phyloP scores from a whole-genome alignment of 1,140 invertebrate genomes.

The Schlechtendalia chinensis region DNA sequence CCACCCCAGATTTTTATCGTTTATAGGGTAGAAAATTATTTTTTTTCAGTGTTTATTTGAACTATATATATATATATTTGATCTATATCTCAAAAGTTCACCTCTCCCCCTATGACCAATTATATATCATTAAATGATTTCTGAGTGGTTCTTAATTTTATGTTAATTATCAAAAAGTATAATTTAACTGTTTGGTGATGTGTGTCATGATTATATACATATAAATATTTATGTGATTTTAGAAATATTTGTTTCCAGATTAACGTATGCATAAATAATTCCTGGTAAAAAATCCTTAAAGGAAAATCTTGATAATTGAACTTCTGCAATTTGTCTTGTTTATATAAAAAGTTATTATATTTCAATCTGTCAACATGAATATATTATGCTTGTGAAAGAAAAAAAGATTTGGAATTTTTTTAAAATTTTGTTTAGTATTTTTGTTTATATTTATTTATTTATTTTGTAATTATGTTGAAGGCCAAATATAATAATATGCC shows the following conservation, averaged over 20 bases:
- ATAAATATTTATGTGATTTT: neutral
- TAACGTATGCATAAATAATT: neutral
- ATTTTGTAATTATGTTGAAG: conserved; percentile 16
- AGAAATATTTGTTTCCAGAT: neutral
- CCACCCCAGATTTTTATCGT: conserved; percentile 32
- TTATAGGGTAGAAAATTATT: conserved; percentile 26
- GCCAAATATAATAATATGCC: conserved; percentile 21
- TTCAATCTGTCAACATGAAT: neutral
- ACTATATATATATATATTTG: too few relatives aligned
- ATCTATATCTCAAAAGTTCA: too few relatives aligned
- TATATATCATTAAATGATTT: too few relatives aligned
- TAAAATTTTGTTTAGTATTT: conserved; percentile 10
- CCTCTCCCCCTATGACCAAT: too few relatives aligned
- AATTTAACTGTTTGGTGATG: neutral
- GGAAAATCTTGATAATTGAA: neutral
- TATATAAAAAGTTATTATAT: conserved; percentile 9
- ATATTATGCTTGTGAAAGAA: neutral
- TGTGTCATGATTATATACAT: neutral
- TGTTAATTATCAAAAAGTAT: too few relatives aligned
- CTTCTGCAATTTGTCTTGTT: neutral
- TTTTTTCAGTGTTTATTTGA: conserved; percentile 6
- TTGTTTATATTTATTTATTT: conserved; percentile 10
- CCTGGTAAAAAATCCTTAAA: neutral
- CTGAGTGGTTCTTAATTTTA: too few relatives aligned
- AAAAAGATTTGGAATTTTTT: neutral